These are phyloP conservation scores for Cerastis rubricosa DNA, from an alignment of 2,888 invertebrate genomes.

Conservation along the genomic window DNA sequence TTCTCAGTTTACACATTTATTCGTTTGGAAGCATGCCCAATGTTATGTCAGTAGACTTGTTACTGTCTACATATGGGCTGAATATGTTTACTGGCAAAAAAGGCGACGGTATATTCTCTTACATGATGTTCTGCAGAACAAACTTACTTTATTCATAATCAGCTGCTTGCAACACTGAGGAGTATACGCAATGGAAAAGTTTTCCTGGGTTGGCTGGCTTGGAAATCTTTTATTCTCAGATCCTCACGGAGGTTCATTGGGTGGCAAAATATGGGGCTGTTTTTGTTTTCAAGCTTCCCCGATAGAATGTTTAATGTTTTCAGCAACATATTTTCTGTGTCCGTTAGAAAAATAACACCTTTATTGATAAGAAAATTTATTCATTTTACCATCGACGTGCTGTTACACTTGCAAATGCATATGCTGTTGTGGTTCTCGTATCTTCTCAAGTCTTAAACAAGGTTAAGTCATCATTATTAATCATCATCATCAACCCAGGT, in stretches of 20 bases:
- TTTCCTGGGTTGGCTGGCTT: neutral
- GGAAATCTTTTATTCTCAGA: neutral
- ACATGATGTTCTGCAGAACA: neutral
- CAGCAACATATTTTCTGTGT: neutral
- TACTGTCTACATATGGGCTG: conserved; percentile 9
- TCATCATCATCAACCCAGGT: neutral
- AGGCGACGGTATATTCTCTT: neutral
- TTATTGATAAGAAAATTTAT: no score
- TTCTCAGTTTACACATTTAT: conserved; percentile 40
- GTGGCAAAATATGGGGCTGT: neutral
- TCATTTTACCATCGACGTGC: neutral
- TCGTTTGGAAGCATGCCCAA: conserved; percentile 44
- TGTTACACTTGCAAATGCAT: no score
- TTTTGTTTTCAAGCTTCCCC: neutral
- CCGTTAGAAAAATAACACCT: neutral
- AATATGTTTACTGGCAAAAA: conserved; percentile 19
- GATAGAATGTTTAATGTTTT: neutral
- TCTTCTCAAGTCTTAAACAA: neutral
- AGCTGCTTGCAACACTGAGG: neutral
- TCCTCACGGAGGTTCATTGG: neutral
- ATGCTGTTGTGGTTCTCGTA: neutral
- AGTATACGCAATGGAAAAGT: neutral
- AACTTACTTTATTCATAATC: neutral
- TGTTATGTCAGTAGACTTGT: conserved; percentile 32
- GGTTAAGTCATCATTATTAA: neutral